A percentile compares a stretch with the other conserved stretches of the same genome.
Evolutionary conservation across 2,888 invertebrate species (phyloP).

Genomic region (Monopis laevigella): DNA sequence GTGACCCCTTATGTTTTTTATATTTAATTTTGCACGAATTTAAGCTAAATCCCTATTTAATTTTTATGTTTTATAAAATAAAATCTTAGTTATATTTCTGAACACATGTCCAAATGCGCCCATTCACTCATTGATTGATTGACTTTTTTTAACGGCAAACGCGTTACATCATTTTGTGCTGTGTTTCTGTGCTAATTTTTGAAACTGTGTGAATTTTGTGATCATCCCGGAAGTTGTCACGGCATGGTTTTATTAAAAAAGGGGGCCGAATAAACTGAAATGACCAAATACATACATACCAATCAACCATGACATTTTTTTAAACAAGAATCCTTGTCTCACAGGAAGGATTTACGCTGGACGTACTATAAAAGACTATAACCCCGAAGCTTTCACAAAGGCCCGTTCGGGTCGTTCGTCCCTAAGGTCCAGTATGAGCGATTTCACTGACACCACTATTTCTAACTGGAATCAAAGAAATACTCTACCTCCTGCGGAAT

Average conservation of each 20-base stretch:
- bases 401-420: conserved; percentile 52
- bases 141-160: neutral
- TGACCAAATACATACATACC: too few species aligned
- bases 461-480: conserved; percentile 58
- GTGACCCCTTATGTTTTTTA: too few species aligned
- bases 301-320: too few species aligned
- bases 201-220: conserved; percentile 24
- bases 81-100: too few species aligned
- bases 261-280: conserved; percentile 56
- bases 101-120: too few species aligned
- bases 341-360: conserved; percentile 53
- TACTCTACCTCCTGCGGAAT: conserved; percentile 36
- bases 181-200: conserved; percentile 45
- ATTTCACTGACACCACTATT: conserved; percentile 61
- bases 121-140: too few species aligned
- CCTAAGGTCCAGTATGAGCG: conserved; percentile 54
- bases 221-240: conserved; percentile 26
- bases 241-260: conserved; percentile 32
- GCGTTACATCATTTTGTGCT: conserved; percentile 22
- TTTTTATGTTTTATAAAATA: too few species aligned
- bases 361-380: conserved; percentile 56
- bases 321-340: conserved; percentile 21
- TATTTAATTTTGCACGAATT: too few species aligned
- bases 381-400: conserved; percentile 42
- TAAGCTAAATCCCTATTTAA: too few species aligned